Base-by-base conservation (phyloP, 2,797 vertebrate genomes). In the Gymnoscopelus braueri region DNA sequence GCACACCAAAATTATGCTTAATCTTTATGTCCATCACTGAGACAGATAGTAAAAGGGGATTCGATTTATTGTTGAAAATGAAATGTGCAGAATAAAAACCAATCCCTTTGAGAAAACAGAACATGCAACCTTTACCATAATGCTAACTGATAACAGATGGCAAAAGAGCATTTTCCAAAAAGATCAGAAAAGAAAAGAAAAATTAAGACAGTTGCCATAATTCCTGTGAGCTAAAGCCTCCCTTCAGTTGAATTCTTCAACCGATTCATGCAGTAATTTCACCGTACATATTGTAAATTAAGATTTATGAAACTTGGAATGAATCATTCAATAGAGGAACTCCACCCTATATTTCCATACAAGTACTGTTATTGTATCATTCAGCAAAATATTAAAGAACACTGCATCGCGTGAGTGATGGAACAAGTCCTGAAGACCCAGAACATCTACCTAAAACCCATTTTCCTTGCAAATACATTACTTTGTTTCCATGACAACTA, bases 401-500 rank as follows among this genome's bases (percentile, higher is more conserved):
- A 6, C 39, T 10, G 7, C 39, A 8, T 5, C 5, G 6, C 6
- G 32, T 35, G 32, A 35, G 32, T 44, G 35, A 15, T 50, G 15
- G 47, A 48, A 69, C 13, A n/a, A 23, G 19, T 50, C 69, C 59
- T 58, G 14, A 75, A 1, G 53, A 59, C 74, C 32, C 13, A 53
- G 54, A 68, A 23, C 54, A 61, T 44, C 39, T 7, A 44, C 39
- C 7, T 10, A 44, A 44, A 44, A 8, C 39, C 8, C 39, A 8
- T 9, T 44, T 44, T 44, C 39, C 39, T 39, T 39, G 35, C 35
- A 39, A 44, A 44, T 23, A 70, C 39, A 67, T 59, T 32, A 52
- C 59, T 56, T 57, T 39, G 83, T 90, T 89, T 84, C 86, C 70
- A 84, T 89, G 79, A 83, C 81, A 88, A 86, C 57, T 50, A 49